phyloP scores from a whole-genome alignment of 2,797 vertebrate species.

The Sebastes taczanowskii region DNA sequence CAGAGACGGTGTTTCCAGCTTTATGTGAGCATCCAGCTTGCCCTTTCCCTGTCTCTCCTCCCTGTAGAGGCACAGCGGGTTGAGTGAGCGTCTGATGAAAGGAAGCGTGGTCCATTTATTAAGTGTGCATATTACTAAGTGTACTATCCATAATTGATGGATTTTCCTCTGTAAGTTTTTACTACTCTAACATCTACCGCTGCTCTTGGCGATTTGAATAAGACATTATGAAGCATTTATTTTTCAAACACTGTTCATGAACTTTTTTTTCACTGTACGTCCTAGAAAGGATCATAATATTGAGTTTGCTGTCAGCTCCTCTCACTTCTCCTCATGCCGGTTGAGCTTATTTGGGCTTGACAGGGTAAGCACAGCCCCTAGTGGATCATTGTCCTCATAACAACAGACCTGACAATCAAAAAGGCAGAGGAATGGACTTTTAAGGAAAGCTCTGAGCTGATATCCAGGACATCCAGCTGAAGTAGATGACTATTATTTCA shows the following conservation, averaged over 20 bases:
- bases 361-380: conserved; percentile 75
- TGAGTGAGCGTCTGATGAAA: background rate
- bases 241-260: background rate
- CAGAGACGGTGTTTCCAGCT: conserved; percentile 41
- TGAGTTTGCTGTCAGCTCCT: background rate
- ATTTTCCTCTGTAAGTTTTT: background rate
- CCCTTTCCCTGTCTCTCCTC: background rate
- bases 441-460: conserved; percentile 9
- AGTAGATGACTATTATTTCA: background rate
- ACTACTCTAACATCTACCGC: background rate
- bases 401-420: conserved; percentile 33
- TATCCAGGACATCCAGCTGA: conserved; percentile 1
- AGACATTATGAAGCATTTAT: conserved; percentile 4
- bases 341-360: conserved; percentile 13
- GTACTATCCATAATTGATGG: conserved; percentile 17
- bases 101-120: background rate
- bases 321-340: background rate
- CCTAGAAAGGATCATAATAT: background rate
- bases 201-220: background rate
- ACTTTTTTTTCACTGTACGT: background rate
- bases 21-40: conserved; percentile 22
- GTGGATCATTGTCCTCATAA: conserved; percentile 71
- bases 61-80: background rate
- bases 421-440: conserved; percentile 22
- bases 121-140: conserved; percentile 15